phyloP scores from a whole-genome alignment of 2,113 vertebrate genomes.

The Procapra przewalskii region DNA sequence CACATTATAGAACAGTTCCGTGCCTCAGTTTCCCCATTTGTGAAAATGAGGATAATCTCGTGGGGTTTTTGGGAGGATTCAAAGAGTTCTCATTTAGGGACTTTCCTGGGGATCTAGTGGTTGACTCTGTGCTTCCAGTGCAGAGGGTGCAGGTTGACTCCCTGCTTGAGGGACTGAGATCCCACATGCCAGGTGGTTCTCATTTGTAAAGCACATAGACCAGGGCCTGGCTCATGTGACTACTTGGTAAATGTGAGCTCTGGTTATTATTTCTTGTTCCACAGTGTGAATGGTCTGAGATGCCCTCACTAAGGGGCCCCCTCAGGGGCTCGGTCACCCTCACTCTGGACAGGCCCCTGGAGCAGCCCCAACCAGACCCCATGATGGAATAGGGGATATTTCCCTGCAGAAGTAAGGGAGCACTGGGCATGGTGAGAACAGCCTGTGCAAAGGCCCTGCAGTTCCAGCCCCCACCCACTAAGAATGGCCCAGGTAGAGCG shows the following conservation, averaged over 20 bases:
- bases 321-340: slow-evolving; percentile 59
- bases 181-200: neutral
- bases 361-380: neutral
- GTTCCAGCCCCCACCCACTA: neutral
- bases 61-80: neutral
- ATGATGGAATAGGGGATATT: neutral
- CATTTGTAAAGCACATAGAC: neutral
- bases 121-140: neutral
- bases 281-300: neutral
- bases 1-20: neutral
- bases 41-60: neutral
- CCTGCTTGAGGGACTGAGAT: neutral
- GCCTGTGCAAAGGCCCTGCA: neutral
- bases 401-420: neutral
- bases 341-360: slow-evolving; percentile 60
- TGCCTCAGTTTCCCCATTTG: neutral
- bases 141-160: neutral
- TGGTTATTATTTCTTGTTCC: neutral
- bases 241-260: neutral
- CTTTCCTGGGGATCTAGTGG: neutral
- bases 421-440: neutral
- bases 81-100: neutral
- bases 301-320: neutral
- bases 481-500: neutral
- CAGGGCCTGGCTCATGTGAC: neutral